These are phyloP conservation scores for Campoletis raptor DNA, from an alignment of 2,888 invertebrate species.

Conservation along the genomic window DNA sequence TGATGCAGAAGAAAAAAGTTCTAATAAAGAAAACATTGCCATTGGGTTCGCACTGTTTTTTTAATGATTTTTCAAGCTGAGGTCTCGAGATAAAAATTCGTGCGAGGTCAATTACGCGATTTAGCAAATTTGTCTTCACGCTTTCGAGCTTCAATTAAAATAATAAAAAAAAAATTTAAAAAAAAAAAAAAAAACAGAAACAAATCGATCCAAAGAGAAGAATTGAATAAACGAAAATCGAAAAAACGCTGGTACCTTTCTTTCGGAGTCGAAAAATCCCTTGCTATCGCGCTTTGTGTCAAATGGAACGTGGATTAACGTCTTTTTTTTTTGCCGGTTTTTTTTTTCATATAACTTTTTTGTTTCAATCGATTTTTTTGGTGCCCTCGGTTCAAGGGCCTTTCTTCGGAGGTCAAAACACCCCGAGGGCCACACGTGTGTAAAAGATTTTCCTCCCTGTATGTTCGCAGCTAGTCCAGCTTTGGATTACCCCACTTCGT, in stretches of 20 bases:
- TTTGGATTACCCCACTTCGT: constrained; percentile 76
- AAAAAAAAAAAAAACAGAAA: constrained; percentile 30
- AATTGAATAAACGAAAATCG: not conserved
- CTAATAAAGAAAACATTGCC: not conserved
- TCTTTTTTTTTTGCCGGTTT: not conserved
- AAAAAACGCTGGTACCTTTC: not conserved
- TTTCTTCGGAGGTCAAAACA: constrained; percentile 27
- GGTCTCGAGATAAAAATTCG: constrained; percentile 60
- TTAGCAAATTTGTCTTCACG: constrained; percentile 59
- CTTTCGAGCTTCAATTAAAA: constrained; percentile 57
- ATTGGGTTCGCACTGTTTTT: not conserved
- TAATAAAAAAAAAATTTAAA: not conserved
- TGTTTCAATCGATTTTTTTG: not conserved
- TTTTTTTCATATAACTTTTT: not conserved
- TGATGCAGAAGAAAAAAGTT: not conserved
- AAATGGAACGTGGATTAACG: not conserved
- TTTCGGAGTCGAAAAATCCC: not conserved
- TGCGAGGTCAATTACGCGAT: constrained; percentile 58
- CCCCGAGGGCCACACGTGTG: constrained; percentile 59
- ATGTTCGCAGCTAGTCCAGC: constrained; percentile 83
- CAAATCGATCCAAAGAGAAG: not conserved
- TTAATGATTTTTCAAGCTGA: not conserved
- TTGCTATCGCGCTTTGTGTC: not conserved
- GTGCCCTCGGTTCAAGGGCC: constrained; percentile 32
- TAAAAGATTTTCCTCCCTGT: constrained; percentile 77